Conservation (phyloP, 2,113 vertebrate species). For the Phoenicopterus ruber region DNA sequence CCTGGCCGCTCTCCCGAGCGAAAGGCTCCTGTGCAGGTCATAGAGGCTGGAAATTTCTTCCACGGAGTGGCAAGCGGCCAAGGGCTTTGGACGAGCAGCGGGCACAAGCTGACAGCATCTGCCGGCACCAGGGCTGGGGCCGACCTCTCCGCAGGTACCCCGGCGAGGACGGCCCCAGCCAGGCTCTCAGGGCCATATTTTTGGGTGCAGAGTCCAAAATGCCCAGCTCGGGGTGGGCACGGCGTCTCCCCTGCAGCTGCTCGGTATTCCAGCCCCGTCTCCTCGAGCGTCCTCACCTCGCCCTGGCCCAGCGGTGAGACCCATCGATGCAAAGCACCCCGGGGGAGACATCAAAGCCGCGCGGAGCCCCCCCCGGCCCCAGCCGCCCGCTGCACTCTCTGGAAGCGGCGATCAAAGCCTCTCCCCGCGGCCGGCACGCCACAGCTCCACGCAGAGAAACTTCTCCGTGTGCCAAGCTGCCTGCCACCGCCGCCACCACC, state of each 20-base stretch:
- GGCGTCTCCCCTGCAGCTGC: accelerated
- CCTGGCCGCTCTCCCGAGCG: accelerated
- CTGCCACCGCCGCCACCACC: no score
- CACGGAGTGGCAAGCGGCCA: background rate
- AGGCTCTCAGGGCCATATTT: accelerated
- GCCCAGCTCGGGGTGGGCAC: background rate
- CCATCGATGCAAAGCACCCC: accelerated
- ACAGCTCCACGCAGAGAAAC: background rate
- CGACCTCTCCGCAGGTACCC: accelerated
- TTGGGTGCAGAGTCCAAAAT: background rate
- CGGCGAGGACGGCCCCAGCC: accelerated
- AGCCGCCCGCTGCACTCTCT: background rate
- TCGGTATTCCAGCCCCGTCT: background rate
- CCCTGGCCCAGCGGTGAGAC: background rate
- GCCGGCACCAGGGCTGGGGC: background rate
- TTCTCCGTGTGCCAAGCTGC: background rate
- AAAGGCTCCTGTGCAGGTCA: background rate
- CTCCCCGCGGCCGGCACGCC: background rate
- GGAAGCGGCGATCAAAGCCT: background rate
- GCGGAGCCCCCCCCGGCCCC: background rate
- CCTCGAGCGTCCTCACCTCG: background rate
- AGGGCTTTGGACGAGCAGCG: background rate
- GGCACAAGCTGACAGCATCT: background rate
- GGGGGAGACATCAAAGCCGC: background rate
- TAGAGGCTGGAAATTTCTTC: background rate